Percentiles rank a stretch among this genome's conserved stretches.
Conservation (phyloP, 1,140 invertebrate species). For the Whitmania pigra region DNA sequence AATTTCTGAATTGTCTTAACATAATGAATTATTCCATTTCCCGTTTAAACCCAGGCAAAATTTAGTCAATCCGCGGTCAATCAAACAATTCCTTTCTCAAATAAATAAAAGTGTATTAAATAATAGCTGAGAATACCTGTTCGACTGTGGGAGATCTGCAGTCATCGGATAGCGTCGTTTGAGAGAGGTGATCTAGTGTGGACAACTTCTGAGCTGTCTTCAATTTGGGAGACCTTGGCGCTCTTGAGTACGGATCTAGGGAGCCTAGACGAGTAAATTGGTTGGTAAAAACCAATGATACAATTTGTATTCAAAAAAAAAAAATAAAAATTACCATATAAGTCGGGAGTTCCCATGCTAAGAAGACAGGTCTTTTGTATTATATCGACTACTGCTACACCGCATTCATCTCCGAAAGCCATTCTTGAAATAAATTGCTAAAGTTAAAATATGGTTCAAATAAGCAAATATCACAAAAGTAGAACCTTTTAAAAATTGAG, state of each 20-base stretch:
- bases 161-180: constrained; percentile 48
- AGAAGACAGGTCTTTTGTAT: constrained; percentile 76
- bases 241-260: constrained; percentile 73
- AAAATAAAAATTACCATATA: constrained; percentile 55
- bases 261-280: constrained; percentile 37
- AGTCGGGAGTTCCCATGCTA: constrained; percentile 56
- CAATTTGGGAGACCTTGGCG: constrained; percentile 64
- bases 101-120: too few relatives aligned
- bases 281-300: not conserved
- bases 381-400: constrained; percentile 83
- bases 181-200: constrained; percentile 32
- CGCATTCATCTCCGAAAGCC: constrained; percentile 88
- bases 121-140: constrained; percentile 49
- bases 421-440: constrained; percentile 52
- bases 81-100: too few relatives aligned
- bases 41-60: too few relatives aligned
- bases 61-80: too few relatives aligned
- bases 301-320: too few relatives aligned
- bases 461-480: too few relatives aligned
- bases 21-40: too few relatives aligned
- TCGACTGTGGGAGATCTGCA: constrained; percentile 75
- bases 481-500: too few relatives aligned
- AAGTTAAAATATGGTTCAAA: too few relatives aligned
- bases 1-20: too few relatives aligned
- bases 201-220: constrained; percentile 30